Evolutionary conservation across 2,113 vertebrate species (phyloP).

Genomic region (Zingel zingel): DNA sequence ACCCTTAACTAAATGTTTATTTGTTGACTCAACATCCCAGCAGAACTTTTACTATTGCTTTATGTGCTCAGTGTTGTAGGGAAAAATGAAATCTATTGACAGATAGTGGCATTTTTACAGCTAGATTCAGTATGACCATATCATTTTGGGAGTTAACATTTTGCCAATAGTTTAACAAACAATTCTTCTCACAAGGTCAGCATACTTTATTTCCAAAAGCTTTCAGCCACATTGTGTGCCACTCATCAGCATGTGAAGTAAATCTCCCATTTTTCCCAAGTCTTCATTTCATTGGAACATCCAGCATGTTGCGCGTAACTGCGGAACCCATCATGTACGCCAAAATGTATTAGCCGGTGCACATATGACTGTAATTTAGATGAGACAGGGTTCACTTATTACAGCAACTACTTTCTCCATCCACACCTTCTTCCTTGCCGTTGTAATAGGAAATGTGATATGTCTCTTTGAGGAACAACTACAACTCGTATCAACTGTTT

Average conservation of each 20-base stretch:
- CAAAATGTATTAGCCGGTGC: too few species aligned
- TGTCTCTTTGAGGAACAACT: background rate
- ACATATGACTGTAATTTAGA: background rate
- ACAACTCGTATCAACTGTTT: background rate
- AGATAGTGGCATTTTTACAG: background rate
- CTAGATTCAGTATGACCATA: background rate
- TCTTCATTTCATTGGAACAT: too few species aligned
- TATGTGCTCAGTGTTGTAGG: too few species aligned
- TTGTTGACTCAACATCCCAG: too few species aligned
- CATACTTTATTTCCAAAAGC: background rate
- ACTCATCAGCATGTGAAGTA: background rate
- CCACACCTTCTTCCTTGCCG: background rate
- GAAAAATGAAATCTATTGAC: too few species aligned
- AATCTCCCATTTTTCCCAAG: too few species aligned
- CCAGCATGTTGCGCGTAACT: too few species aligned
- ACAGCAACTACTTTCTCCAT: background rate
- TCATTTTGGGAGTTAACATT: too few species aligned
- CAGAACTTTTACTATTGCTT: too few species aligned
- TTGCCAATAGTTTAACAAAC: background rate
- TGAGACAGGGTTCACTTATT: background rate
- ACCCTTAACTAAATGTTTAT: too few species aligned
- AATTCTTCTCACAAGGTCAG: background rate
- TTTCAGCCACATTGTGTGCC: background rate
- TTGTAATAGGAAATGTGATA: background rate
- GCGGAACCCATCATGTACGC: too few species aligned